Conservation (phyloP, 1,140 invertebrate genomes). For the Vollenhovia emeryi region DNA sequence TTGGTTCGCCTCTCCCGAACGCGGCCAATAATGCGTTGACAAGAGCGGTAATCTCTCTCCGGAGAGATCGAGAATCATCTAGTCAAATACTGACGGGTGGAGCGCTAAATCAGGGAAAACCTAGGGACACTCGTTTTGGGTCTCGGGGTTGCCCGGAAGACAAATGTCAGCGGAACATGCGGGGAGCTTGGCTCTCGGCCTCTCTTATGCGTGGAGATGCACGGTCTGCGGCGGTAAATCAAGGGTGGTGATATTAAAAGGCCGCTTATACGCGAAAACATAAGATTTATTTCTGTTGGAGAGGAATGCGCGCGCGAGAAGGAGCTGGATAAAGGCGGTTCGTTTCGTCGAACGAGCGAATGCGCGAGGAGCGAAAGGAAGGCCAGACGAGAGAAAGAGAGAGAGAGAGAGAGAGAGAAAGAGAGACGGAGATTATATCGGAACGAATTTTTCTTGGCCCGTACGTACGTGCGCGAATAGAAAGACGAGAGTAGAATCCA, state of each 20-base stretch:
- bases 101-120: conserved; percentile 80
- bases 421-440: conserved; percentile 32
- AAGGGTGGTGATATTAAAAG: conserved; percentile 84
- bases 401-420: conserved; percentile 30
- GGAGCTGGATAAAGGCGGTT: conserved; percentile 36
- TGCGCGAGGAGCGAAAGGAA: background rate
- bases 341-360: conserved; percentile 17
- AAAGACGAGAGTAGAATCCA: conserved; percentile 1
- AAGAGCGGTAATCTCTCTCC: conserved; percentile 49
- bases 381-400: conserved; percentile 5
- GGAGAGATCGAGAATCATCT: conserved; percentile 75
- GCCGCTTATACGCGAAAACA: conserved; percentile 84
- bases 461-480: conserved; percentile 3
- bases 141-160: conserved; percentile 77
- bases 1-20: background rate
- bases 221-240: conserved; percentile 81
- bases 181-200: conserved; percentile 61
- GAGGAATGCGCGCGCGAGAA: conserved; percentile 49
- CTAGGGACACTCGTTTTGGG: conserved; percentile 72
- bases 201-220: conserved; percentile 74
- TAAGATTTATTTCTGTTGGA: conserved; percentile 81
- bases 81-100: conserved; percentile 80
- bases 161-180: conserved; percentile 79
- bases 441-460: conserved; percentile 38
- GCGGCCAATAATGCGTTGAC: conserved; percentile 51